A percentile compares a stretch with the other conserved stretches of the same genome.
phyloP scores from a whole-genome alignment of 2,113 vertebrate genomes.

The Ancistrus triradiatus region DNA sequence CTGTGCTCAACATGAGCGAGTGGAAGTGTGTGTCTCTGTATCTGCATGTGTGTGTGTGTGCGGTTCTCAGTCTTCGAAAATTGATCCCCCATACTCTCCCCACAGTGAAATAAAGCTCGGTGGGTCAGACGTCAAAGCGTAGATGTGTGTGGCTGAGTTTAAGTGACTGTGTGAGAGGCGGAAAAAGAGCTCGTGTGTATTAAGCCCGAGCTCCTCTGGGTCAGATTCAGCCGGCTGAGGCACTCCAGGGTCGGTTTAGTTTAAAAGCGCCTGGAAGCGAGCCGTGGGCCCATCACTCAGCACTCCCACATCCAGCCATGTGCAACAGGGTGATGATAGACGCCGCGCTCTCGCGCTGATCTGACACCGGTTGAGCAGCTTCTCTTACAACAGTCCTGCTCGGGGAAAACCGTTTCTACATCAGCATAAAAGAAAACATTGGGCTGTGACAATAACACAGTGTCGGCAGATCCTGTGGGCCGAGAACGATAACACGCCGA shows the following conservation, averaged over 20 bases:
- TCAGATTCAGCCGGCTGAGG: conserved; percentile 36
- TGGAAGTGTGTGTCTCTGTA: too few species aligned
- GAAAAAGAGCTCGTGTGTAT: conserved; percentile 31
- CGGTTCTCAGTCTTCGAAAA: conserved; percentile 18
- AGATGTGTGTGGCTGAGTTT: conserved; percentile 31
- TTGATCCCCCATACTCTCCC: background rate
- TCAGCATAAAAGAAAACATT: conserved; percentile 8
- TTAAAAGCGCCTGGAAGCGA: conserved; percentile 38
- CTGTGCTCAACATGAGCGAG: conserved; percentile 29
- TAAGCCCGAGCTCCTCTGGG: conserved; percentile 38
- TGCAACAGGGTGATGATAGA: conserved; percentile 39
- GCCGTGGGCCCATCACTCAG: conserved; percentile 37
- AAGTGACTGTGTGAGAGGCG: conserved; percentile 24
- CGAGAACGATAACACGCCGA: conserved; percentile 22
- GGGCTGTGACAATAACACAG: background rate
- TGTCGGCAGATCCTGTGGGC: background rate
- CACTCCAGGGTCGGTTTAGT: conserved; percentile 31
- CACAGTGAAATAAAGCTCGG: conserved; percentile 23
- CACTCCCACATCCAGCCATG: conserved; percentile 33
- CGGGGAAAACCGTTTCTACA: conserved; percentile 16
- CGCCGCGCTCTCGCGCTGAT: conserved; percentile 29
- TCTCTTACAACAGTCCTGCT: background rate
- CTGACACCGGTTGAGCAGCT: conserved; percentile 13
- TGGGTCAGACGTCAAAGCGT: conserved; percentile 14
- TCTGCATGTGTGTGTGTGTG: background rate